Evolutionary conservation across 2,113 vertebrate genomes (phyloP), one percentile per base, ranked within the genome.

Genomic region (Camelus dromedarius): DNA sequence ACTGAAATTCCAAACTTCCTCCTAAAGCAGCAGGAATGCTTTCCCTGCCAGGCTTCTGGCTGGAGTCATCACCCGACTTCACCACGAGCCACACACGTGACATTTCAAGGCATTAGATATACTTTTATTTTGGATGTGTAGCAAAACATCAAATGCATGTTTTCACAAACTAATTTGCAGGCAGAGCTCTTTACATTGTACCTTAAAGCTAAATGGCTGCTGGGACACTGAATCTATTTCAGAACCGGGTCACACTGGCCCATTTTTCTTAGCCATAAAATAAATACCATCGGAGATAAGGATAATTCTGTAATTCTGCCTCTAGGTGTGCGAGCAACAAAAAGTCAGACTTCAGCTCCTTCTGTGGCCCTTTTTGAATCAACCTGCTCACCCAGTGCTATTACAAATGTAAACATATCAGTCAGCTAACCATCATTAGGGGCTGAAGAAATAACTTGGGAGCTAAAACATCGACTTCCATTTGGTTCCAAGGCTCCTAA

Each of bases 221-320:
- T 96, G n/a, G 83, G 93, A 93, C 42, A 18, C 30, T 94, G 96
- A 94, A 94, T 92, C 91, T 72, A 73, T 80, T 95, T 93, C 56
- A 62, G 79, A 96, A 91, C 89, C 90, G 86, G 85, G 54, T 97
- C 93, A 28, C 89, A 84, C 30, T 28, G 81, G 94, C 70, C 52
- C 92, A 82, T 93, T 98, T 95, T 97, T 96, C 91, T 86, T 93
- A 93, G 96, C 95, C 97, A 96, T 84, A 91, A 97, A 97, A 92
- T 72, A 97, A 97, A 90, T 60, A 64, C 38, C 28, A 50, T 16
- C 72, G 64, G 48, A 80, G 94, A 58, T 50, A 72, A 92, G 84
- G 60, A 90, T 76, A 97, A 92, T 90, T 85, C 73, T 72, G 70
- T 77, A 97, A 93, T 88, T 86, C 75, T 80, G 38, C 38, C 72